phyloP scores from a whole-genome alignment of 2,888 invertebrate genomes.

The Tineola bisselliella region DNA sequence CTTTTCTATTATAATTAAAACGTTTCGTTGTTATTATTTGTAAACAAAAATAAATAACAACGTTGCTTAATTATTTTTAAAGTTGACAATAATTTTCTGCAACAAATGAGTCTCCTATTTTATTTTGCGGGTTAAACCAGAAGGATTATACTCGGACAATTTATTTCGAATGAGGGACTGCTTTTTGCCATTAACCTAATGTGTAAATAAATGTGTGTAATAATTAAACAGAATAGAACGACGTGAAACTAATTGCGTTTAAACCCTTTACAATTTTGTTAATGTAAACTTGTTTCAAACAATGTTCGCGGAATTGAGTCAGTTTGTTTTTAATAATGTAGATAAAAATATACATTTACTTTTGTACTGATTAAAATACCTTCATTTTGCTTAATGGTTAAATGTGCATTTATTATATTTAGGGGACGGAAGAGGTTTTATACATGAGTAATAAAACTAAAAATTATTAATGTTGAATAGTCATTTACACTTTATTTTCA shows the following conservation, averaged over 20 bases:
- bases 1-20: too few species aligned
- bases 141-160: slow-evolving; percentile 33
- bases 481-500: too few species aligned
- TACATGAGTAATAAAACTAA: too few species aligned
- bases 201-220: slow-evolving; percentile 59
- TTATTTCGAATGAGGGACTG: slow-evolving; percentile 51
- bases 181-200: slow-evolving; percentile 59
- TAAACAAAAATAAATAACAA: too few species aligned
- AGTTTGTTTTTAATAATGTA: background rate
- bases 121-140: background rate
- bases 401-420: too few species aligned
- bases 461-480: too few species aligned
- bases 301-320: background rate
- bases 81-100: background rate
- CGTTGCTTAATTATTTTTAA: background rate
- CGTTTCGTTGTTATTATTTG: too few species aligned
- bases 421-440: too few species aligned
- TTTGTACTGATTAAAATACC: too few species aligned
- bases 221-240: slow-evolving; percentile 51
- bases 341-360: background rate
- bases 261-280: slow-evolving; percentile 5
- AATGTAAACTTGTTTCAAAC: background rate
- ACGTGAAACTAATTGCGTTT: slow-evolving; percentile 42
- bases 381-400: too few species aligned
- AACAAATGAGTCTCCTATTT: background rate